Evolutionary conservation across 2,888 invertebrate species (phyloP), one percentile per base, ranked within the genome.

Genomic region (Bugulina stolonifera): DNA sequence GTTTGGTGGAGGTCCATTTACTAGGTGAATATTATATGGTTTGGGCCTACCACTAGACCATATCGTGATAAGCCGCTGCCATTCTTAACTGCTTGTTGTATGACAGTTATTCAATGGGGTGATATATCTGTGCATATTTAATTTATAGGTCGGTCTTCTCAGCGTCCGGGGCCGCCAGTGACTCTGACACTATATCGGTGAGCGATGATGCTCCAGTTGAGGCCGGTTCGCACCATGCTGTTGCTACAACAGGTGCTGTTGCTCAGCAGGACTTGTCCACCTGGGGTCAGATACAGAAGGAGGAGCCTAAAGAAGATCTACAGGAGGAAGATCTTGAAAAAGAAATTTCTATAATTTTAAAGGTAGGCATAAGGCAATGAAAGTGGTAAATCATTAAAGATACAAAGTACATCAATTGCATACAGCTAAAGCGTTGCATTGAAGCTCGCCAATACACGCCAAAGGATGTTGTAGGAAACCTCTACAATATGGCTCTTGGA

Each of bases 401-500:
- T n/a, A n/a, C n/a, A n/a, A n/a, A n/a, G n/a, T n/a, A n/a, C n/a
- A n/a, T n/a, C n/a, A n/a, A n/a, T n/a, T n/a, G n/a, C n/a, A n/a
- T n/a, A n/a, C n/a, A n/a, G n/a, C n/a, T n/a, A n/a, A n/a, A n/a
- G n/a, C n/a, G n/a, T n/a, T n/a, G n/a, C n/a, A n/a, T n/a, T n/a
- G n/a, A n/a, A n/a, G n/a, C n/a, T n/a, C n/a, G n/a, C n/a, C n/a
- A n/a, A n/a, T n/a, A n/a, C n/a, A n/a, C n/a, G n/a, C n/a, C n/a
- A n/a, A n/a, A 64, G 73, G 27, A 54, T 29, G n/a, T n/a, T n/a
- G n/a, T n/a, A n/a, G 3, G 84, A 84, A 75, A 82, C 83, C 0
- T 81, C 82, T 23, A 84, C 83, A 71, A 79, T 83, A 54, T 83
- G 81, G 80, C 74, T 84, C 73, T 76, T 84, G n/a, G 82, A 84